A percentile compares a stretch with the other conserved stretches of the same genome.
phyloP scores from a whole-genome alignment of 92 coral and sea anemone genomes.

The Pocillopora grandis region DNA sequence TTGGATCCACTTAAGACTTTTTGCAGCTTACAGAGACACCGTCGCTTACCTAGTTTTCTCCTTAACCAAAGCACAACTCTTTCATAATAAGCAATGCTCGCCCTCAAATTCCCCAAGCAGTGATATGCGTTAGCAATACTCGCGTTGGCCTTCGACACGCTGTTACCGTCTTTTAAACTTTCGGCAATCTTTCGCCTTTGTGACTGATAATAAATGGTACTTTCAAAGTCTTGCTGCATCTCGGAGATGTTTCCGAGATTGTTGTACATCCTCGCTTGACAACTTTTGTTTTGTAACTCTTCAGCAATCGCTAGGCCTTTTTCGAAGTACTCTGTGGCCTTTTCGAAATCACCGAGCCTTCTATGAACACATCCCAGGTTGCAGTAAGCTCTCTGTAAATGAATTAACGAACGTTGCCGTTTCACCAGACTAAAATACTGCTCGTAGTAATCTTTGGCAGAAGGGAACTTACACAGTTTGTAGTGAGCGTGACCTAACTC shows the following conservation, averaged over 20 bases:
- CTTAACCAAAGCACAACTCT: slow-evolving; percentile 73
- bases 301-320: slow-evolving; percentile 75
- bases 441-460: slow-evolving; percentile 62
- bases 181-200: slow-evolving; percentile 73
- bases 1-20: not conserved
- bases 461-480: slow-evolving; percentile 61
- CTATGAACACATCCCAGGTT: slow-evolving; percentile 81
- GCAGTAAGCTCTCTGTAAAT: slow-evolving; percentile 78
- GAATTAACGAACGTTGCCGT: slow-evolving; percentile 37
- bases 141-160: slow-evolving; percentile 84
- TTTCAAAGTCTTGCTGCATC: slow-evolving; percentile 78
- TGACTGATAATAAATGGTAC: slow-evolving; percentile 79
- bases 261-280: slow-evolving; percentile 77
- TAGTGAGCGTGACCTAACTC: slow-evolving; percentile 67
- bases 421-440: slow-evolving; percentile 56
- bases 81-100: slow-evolving; percentile 81
- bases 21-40: not conserved
- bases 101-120: slow-evolving; percentile 66
- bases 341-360: slow-evolving; percentile 70
- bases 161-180: slow-evolving; percentile 71
- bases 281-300: slow-evolving; percentile 57
- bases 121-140: slow-evolving; percentile 80
- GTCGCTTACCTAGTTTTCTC: slow-evolving; percentile 68
- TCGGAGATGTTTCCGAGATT: slow-evolving; percentile 93
- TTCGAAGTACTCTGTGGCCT: slow-evolving; percentile 74